Evolutionary conservation across 2,888 invertebrate species (phyloP), one percentile per base, ranked within the genome.

Genomic region (Rhodophaea formosa): DNA sequence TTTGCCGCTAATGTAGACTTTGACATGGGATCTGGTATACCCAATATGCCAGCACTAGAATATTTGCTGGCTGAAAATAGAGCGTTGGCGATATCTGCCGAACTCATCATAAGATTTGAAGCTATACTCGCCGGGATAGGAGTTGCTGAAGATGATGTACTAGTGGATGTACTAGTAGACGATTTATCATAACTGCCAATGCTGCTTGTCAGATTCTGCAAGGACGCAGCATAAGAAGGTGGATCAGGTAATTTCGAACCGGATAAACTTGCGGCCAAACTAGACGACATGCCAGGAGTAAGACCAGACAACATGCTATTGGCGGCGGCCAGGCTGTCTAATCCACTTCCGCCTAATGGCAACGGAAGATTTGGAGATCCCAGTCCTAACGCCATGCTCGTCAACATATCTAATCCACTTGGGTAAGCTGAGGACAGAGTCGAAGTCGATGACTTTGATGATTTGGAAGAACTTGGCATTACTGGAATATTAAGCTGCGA

Each of bases 21-120:
- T 0, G 95, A 94, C 87, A 96, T 92, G 0, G 96, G 95, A 81
- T 96, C 96, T 0, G 95, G 95, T 67, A 95, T 93, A 6, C 93
- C 93, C 39, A 94, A 83, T 56, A 94, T 87, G 16, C 92, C 93
- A 12, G 93, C 92, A 65, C 92, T 93, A 1, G 94, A 93, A 73
- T 93, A 94, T 79, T 93, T 94, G 47, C 93, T 94, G 1, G 93
- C 92, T 57, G 93, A 95, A 72, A 95, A 94, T 55, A 95, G 83
- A 56, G 95, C 94, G 73, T 92, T 93, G 0, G 95, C 93, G 56
- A 95, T 93, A 69, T 94, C 94, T 8, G 92, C 92, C 0, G 93
- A 92, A 61, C 93, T 93, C 80, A 93, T 88, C 93, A 93, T 93
- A 39, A 93, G 82, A 71, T 93, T 93, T 0, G 93, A 94, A 23